phyloP scores from a whole-genome alignment of 2,113 vertebrate genomes.

The Tachuris rubrigastra region DNA sequence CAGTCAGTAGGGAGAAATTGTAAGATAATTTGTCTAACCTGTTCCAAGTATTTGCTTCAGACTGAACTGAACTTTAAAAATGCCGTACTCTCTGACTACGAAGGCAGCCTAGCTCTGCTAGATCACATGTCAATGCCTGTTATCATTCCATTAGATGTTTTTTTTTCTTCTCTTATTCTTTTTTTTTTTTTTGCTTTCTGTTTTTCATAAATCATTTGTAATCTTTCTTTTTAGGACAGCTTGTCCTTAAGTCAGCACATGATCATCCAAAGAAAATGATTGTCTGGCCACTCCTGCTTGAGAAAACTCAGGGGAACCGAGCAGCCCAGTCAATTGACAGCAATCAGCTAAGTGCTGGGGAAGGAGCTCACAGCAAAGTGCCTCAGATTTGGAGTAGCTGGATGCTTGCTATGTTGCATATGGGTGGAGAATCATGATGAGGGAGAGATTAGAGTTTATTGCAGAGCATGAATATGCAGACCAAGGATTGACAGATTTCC shows the following conservation, averaged over 20 bases:
- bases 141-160: not conserved
- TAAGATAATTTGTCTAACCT: not conserved
- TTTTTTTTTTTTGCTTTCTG: not conserved
- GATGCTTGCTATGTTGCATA: not conserved
- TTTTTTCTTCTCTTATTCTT: not conserved
- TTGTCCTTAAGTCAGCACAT: not conserved
- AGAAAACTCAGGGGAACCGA: not conserved
- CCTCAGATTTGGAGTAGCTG: not conserved
- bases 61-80: not conserved
- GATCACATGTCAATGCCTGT: not conserved
- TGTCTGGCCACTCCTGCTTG: not conserved
- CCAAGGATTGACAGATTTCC: not conserved
- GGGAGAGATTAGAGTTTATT: not conserved
- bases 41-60: not conserved
- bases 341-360: not conserved
- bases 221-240: not conserved
- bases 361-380: not conserved
- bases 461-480: not conserved
- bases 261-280: not conserved
- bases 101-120: not conserved
- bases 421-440: not conserved
- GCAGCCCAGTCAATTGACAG: not conserved
- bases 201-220: not conserved
- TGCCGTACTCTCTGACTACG: not conserved
- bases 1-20: not conserved